Evolutionary conservation across 2,113 vertebrate species (phyloP).

Genomic region (Ciconia stormi): DNA sequence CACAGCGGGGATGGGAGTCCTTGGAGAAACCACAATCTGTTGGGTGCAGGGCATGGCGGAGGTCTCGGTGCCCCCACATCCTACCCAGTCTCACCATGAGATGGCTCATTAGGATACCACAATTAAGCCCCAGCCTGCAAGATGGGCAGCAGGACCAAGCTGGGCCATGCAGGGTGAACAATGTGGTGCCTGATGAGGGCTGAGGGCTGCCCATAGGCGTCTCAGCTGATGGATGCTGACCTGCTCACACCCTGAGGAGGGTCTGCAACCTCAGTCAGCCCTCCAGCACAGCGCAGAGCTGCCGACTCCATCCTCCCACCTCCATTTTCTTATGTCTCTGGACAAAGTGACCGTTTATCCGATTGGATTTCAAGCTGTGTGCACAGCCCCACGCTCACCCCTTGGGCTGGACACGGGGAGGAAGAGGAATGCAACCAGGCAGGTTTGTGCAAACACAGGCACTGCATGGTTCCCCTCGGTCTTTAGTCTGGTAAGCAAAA

Average conservation of each 20-base stretch:
- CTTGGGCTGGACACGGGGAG: constrained; percentile 10
- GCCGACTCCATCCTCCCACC: neutral
- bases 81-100: neutral
- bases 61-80: neutral
- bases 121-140: neutral
- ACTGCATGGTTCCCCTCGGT: constrained; percentile 34
- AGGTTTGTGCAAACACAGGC: constrained; percentile 68
- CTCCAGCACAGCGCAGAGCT: neutral
- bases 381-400: neutral
- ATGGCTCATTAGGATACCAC: neutral
- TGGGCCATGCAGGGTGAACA: neutral
- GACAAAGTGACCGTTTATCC: constrained; percentile 24
- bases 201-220: accelerated
- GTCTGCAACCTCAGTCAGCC: neutral
- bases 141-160: accelerated
- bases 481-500: constrained; percentile 71
- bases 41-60: neutral
- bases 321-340: neutral
- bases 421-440: constrained; percentile 61
- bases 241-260: neutral
- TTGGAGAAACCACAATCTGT: neutral
- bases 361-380: constrained; percentile 18
- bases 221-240: neutral
- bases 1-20: accelerated
- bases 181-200: accelerated